A percentile compares a stretch with the other conserved stretches of the same genome.
These are phyloP conservation scores for Agrotis puta DNA, from an alignment of 2,888 invertebrate species.

Conservation along the genomic window DNA sequence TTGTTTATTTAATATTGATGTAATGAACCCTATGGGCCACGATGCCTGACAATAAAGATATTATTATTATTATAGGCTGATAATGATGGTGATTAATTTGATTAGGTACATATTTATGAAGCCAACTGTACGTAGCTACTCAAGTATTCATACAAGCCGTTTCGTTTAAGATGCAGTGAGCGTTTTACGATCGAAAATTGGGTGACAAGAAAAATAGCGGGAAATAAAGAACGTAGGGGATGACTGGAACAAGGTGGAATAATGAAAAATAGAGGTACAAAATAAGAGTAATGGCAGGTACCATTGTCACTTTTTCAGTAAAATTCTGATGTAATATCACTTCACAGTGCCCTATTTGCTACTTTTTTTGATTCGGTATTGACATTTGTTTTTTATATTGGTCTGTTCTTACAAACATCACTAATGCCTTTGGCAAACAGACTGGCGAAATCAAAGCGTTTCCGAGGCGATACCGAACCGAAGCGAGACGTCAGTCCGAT, in stretches of 20 bases:
- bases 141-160: slow-evolving; percentile 46
- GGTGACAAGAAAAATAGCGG: slow-evolving; percentile 48
- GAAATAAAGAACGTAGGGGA: slow-evolving; percentile 30
- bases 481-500: no score
- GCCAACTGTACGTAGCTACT: slow-evolving; percentile 7
- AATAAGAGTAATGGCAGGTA: slow-evolving; percentile 6
- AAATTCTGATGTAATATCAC: no score
- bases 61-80: no score
- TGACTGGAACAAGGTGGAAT: slow-evolving; percentile 36
- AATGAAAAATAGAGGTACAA: slow-evolving; percentile 27
- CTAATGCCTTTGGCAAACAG: no score
- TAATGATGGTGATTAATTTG: no score
- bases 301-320: neutral
- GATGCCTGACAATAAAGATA: no score
- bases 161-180: slow-evolving; percentile 46
- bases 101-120: neutral
- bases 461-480: no score
- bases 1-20: no score
- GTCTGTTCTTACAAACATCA: no score
- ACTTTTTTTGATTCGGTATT: neutral
- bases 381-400: neutral
- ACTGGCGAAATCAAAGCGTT: no score
- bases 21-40: no score
- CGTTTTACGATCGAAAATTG: slow-evolving; percentile 53
- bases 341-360: neutral